Evolutionary conservation across 2,113 vertebrate species (phyloP).

Genomic region (Acrocephalus kingi): DNA sequence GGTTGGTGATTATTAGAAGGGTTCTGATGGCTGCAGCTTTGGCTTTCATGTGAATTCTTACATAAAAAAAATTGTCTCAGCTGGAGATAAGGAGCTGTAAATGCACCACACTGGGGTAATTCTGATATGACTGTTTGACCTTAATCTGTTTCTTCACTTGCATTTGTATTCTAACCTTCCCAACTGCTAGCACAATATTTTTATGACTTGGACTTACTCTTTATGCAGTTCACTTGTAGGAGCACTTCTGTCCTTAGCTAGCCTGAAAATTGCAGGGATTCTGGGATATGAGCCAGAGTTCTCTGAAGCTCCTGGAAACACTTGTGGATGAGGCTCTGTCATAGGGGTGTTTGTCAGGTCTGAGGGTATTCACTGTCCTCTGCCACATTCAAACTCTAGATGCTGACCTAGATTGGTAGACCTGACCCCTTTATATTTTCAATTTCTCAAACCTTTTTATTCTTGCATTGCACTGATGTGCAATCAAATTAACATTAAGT

Average conservation of each 20-base stretch:
- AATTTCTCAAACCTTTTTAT: background rate
- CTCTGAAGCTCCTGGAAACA: background rate
- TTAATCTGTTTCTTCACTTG: background rate
- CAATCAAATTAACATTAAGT: background rate
- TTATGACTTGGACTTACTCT: slow-evolving; percentile 18
- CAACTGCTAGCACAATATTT: slow-evolving; percentile 1
- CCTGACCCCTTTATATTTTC: background rate
- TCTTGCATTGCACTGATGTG: background rate
- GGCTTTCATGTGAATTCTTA: slow-evolving; percentile 2
- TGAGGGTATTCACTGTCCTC: background rate
- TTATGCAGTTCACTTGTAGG: background rate
- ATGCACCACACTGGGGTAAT: background rate
- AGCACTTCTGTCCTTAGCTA: slow-evolving; percentile 22
- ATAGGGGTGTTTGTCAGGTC: background rate
- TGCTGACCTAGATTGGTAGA: background rate
- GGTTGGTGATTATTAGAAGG: background rate
- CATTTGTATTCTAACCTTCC: slow-evolving; percentile 2
- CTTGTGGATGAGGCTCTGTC: background rate
- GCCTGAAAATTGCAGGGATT: slow-evolving; percentile 10
- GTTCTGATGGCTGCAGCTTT: background rate
- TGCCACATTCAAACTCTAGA: background rate
- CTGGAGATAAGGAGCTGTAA: background rate
- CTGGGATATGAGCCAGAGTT: slow-evolving; percentile 2
- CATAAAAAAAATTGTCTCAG: background rate
- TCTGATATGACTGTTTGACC: background rate